Conservation (phyloP, 1,140 invertebrate species). For the Diachasmimorpha longicaudata region DNA sequence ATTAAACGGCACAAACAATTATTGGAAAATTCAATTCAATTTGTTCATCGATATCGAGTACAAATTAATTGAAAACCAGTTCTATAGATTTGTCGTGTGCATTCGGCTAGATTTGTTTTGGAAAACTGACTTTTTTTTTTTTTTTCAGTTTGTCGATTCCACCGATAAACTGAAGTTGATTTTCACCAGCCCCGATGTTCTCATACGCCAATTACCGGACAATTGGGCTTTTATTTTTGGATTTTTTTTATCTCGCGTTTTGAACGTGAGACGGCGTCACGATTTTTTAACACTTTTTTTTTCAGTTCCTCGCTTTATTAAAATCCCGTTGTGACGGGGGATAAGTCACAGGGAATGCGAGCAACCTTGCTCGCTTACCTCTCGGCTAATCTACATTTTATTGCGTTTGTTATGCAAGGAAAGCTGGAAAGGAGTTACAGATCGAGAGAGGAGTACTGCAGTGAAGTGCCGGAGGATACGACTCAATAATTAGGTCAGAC, state of each 20-base stretch:
- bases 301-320: neutral
- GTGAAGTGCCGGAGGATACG: neutral
- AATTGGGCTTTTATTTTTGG: neutral
- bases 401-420: constrained; percentile 20
- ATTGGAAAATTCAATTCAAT: neutral
- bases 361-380: constrained; percentile 4
- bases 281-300: neutral
- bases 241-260: neutral
- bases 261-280: neutral
- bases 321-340: neutral
- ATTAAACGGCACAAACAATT: neutral
- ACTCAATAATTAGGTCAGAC: neutral
- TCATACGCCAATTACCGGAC: neutral
- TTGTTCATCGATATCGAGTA: neutral
- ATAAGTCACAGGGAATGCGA: constrained; percentile 17
- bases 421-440: constrained; percentile 7
- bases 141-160: neutral
- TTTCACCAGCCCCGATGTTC: neutral
- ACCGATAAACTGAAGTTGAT: neutral
- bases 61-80: neutral
- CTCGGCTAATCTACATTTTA: constrained; percentile 23
- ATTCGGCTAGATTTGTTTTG: neutral
- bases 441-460: neutral
- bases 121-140: neutral
- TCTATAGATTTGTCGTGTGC: neutral